Base-by-base conservation (phyloP, 2,113 vertebrate genomes). In the Burhinus bistriatus region DNA sequence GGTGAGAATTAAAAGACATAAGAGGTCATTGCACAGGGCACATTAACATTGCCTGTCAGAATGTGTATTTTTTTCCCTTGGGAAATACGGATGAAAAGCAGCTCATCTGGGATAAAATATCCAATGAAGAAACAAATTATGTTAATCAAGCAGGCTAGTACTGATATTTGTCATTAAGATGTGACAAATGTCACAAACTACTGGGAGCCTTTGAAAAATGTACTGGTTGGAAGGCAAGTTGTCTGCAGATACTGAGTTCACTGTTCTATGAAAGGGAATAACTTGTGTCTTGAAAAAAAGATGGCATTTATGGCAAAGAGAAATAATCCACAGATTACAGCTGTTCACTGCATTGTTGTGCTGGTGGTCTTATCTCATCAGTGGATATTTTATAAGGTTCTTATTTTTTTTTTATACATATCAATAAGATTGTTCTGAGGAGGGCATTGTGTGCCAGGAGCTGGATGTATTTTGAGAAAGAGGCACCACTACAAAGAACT, bases 91-190 rank as follows among this genome's bases (percentile, higher is more conserved):
- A 85, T 91, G 82, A 94, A 89, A 93, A 96, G 55, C 78, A 94
- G 72, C 66, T 97, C 85, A 92, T 93, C 88, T 80, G 94, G 94
- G 97, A 96, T 95, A 91, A 95, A 96, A 91, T 3, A 36, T 47
- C 88, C 92, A 82, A 17, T 4, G 44, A 83, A 93, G 72, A 94
- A 93, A 76, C 87, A 91, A 97, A 97, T 97, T 93, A 96, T 90
- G 93, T 91, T 95, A 95, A 96, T 96, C 85, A 82, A 77, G 71
- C 40, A 89, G 79, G 49, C 54, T 65, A 30, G 66, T 59, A 52
- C 78, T 95, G 90, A 75, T 86, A 77, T 87, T 96, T 94, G 94
- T 96, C 94, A 85, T 84, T 82, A 95, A 68, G 58, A 95, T 89
- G 83, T 95, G 87, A 68, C 96, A 95, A 91, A 89, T 88, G 79